Evolutionary conservation across 2,888 invertebrate genomes (phyloP), one percentile per base, ranked within the genome.

Genomic region (Corythucha ciliata): DNA sequence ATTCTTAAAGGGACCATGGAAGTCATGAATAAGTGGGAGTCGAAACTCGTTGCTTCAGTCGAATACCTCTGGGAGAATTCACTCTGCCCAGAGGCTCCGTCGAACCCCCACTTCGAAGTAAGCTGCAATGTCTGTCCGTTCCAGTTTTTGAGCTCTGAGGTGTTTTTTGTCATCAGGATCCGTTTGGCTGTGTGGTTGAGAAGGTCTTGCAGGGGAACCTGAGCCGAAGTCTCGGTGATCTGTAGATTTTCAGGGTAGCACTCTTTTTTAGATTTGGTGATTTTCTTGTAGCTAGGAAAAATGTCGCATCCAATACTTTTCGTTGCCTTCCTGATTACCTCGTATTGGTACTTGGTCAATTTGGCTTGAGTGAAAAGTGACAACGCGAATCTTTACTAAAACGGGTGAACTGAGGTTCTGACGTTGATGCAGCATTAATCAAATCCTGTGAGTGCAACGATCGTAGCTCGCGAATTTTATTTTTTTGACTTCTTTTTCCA

Each of bases 201-300:
- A 10, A 29, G n/a, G n/a, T 8, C 29, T 29, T 29, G 29, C n/a
- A 42, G 44, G 3, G 44, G 21, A 18, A 42, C 25, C 26, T 42
- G 8, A 7, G 18, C 44, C 36, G 18, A 3, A 24, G 24, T n/a
- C 26, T 42, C 44, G 22, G 29, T 42, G n/a, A 42, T 42, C 4
- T n/a, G 18, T 3, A 42, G 5, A 25, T 12, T 27, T 4, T 42
- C 44, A n/a, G 27, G 44, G 32, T 24, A 24, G 27, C 44, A 42
- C 10, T 6, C 4, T 33, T 42, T 42, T 33, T 42, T 42, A 25
- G 44, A 24, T 42, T 42, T 18, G 18, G 18, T 4, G 22, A 22
- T 8, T n/a, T 4, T 42, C n/a, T 49, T 26, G 44, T 42, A 42
- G 3, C n/a, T 10, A 10, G 25, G 44, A 22, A 25, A 42, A 24